These are phyloP conservation scores for Onychostruthus taczanowskii DNA, from an alignment of 2,113 vertebrate genomes.

Conservation along the genomic window DNA sequence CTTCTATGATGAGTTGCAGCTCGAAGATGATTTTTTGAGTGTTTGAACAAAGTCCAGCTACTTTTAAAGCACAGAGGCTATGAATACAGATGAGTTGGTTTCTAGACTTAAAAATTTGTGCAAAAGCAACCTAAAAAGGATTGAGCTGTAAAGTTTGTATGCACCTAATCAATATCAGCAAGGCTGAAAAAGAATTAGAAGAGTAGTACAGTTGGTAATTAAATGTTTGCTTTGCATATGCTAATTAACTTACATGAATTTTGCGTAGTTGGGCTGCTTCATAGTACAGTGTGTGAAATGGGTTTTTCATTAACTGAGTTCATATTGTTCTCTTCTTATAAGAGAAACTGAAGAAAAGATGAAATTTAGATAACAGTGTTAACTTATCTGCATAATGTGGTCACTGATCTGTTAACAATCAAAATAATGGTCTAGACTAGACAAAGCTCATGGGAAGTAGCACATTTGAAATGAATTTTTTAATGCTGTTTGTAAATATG, in stretches of 20 bases:
- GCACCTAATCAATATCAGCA: not conserved
- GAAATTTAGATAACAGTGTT: not conserved
- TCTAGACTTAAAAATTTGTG: not conserved
- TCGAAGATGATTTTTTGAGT: slow-evolving; percentile 3
- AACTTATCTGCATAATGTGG: not conserved
- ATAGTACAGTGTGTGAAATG: not conserved
- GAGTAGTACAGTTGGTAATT: not conserved
- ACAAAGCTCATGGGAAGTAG: not conserved
- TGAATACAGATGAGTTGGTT: not conserved
- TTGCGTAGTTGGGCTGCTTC: not conserved
- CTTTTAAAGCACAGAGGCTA: not conserved
- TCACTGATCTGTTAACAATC: not conserved
- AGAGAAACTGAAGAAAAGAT: not conserved
- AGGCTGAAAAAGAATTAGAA: not conserved
- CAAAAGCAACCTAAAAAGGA: not conserved
- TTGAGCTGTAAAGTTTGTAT: not conserved
- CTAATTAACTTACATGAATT: not conserved
- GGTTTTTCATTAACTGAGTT: not conserved
- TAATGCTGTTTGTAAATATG: not conserved
- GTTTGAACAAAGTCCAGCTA: slow-evolving; percentile 14
- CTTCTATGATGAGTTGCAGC: not conserved
- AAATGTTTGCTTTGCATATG: not conserved
- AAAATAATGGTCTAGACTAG: not conserved
- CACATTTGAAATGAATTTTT: not conserved
- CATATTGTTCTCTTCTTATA: not conserved